A percentile compares a stretch with the other conserved stretches of the same genome.
Evolutionary conservation across 2,888 invertebrate genomes (phyloP).

Genomic region (Catotricha subobsoleta): DNA sequence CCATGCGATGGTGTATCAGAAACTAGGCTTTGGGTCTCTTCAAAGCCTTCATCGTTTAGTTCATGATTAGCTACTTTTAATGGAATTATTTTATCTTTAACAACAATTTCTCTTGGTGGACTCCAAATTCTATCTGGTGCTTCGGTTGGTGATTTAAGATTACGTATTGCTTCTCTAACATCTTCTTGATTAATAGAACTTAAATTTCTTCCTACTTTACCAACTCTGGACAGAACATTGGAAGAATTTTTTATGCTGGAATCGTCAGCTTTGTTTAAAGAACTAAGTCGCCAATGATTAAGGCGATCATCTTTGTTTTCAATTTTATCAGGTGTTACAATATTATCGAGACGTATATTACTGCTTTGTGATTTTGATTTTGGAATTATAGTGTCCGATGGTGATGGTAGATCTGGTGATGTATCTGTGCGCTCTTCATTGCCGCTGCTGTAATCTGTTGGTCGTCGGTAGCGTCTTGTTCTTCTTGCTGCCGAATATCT

Average conservation of each 20-base stretch:
- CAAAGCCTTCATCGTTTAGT: conserved; percentile 74
- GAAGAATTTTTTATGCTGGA: conserved; percentile 20
- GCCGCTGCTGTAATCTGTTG: conserved; percentile 38
- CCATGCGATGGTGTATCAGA: conserved; percentile 76
- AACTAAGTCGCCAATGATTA: conserved; percentile 49
- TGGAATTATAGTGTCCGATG: conserved; percentile 23
- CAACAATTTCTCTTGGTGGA: conserved; percentile 24
- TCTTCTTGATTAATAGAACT: conserved; percentile 54
- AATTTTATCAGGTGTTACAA: conserved; percentile 14
- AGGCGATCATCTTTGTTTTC: conserved; percentile 42
- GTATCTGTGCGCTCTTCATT: conserved; percentile 35
- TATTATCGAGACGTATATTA: conserved; percentile 2
- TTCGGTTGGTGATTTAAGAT: conserved; percentile 43
- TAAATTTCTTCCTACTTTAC: conserved; percentile 39
- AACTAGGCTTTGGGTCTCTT: conserved; percentile 66
- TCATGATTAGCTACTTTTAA: conserved; percentile 29
- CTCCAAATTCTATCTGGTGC: conserved; percentile 43
- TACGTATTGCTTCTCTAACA: conserved; percentile 47
- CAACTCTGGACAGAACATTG: conserved; percentile 13
- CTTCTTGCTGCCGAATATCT: conserved; percentile 64
- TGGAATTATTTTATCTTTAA: conserved; percentile 13
- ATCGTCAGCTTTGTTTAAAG: conserved; percentile 31
- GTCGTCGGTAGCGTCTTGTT: conserved; percentile 61
- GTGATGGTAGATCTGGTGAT: conserved; percentile 22
- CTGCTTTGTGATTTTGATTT: conserved; percentile 25